Percentiles rank a stretch among this genome's conserved stretches.
These are phyloP conservation scores for Eilema caniola DNA, from an alignment of 2,888 invertebrate species.

Conservation along the genomic window DNA sequence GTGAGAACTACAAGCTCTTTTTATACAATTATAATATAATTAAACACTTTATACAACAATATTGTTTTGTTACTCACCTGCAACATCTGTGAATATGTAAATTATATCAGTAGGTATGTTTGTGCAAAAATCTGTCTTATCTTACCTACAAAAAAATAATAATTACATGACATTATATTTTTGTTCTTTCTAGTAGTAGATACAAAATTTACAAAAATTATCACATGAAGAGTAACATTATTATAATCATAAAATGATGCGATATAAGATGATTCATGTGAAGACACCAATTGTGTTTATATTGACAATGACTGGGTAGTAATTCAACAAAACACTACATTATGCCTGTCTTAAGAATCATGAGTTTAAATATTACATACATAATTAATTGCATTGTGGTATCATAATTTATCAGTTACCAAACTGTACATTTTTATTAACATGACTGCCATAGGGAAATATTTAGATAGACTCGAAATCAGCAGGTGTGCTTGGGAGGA, in stretches of 20 bases:
- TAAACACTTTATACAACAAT: background rate
- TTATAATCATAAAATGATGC: background rate
- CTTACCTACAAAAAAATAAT: background rate
- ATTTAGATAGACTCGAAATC: too few species aligned
- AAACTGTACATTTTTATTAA: background rate
- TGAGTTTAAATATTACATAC: background rate
- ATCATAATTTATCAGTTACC: background rate
- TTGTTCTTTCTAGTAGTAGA: background rate
- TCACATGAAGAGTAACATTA: background rate
- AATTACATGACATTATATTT: background rate
- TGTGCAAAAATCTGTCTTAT: background rate
- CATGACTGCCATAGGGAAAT: background rate
- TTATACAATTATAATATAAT: too few species aligned
- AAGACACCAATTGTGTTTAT: background rate
- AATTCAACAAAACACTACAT: background rate
- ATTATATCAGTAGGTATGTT: background rate
- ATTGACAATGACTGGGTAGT: background rate
- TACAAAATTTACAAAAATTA: background rate
- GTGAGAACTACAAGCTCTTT: too few species aligned
- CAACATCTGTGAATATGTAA: background rate
- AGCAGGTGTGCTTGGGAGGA: too few species aligned
- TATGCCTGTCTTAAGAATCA: background rate
- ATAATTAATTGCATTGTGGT: background rate
- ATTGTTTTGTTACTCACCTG: background rate
- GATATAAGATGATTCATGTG: conserved; percentile 1